A percentile compares a stretch with the other conserved stretches of the same genome.
Evolutionary conservation across 2,113 vertebrate species (phyloP).

Genomic region (Gymnarchus niloticus): DNA sequence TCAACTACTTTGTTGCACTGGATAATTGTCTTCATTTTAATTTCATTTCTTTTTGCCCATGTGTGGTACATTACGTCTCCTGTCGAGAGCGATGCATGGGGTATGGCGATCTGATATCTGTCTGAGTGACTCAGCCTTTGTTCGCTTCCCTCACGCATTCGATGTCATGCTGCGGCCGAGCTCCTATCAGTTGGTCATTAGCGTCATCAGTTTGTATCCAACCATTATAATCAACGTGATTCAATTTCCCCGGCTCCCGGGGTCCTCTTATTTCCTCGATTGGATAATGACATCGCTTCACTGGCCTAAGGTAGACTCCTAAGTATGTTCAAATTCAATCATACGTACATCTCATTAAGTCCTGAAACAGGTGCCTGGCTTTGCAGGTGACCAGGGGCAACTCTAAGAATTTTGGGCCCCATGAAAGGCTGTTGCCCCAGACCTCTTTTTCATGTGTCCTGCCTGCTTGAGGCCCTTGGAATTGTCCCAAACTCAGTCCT

Average conservation of each 20-base stretch:
- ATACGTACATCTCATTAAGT: background rate
- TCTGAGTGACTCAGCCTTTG: background rate
- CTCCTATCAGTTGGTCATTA: slow-evolving; percentile 12
- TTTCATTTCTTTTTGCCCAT: background rate
- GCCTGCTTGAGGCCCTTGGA: no score
- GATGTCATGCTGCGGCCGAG: background rate
- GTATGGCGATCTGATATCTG: slow-evolving; percentile 8
- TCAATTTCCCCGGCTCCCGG: background rate
- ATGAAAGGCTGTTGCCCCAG: no score
- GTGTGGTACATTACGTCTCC: background rate
- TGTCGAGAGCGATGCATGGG: background rate
- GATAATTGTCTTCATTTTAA: slow-evolving; percentile 20
- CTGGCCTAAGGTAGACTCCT: background rate
- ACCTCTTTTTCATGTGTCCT: no score
- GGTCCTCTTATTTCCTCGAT: background rate
- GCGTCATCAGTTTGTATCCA: background rate
- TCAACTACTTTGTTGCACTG: slow-evolving; percentile 18
- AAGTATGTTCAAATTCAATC: slow-evolving; percentile 8
- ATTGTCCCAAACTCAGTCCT: no score
- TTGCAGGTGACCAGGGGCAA: no score
- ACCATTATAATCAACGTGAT: background rate
- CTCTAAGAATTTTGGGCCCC: no score
- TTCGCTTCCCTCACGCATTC: background rate
- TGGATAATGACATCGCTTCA: background rate
- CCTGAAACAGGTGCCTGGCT: background rate